Base-by-base conservation (phyloP, 2,888 invertebrate genomes). In the Priocnemis perturbator region DNA sequence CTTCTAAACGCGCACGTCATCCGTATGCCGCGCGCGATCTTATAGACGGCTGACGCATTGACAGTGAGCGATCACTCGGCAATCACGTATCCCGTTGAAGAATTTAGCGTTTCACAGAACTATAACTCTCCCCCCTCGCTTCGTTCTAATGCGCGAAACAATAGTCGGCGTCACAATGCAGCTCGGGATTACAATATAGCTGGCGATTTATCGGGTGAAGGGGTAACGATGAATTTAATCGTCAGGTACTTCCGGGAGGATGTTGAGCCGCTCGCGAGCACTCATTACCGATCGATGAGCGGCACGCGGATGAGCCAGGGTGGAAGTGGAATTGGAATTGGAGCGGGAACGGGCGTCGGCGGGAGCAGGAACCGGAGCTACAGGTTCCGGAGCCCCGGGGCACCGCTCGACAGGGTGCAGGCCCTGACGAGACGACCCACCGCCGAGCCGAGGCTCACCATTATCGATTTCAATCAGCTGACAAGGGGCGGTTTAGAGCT, bases 401-500 rank as follows among this genome's bases (percentile, higher is more conserved):
- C 84, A 77, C 78, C 79, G 77, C 71, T 80, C 76, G 81, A 78
- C 82, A 65, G 82, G 70, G 71, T 75, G 61, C 83, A 83, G 71
- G 71, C 78, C 66, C 74, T 74, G 67, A 69, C 78, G 64, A 83
- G 80, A 68, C 83, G 80, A 86, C 86, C 48, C 74, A 71, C 74
- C 68, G 14, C 37, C 37, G 83, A 92, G 83, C 93, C 94, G n/a
- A 91, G 92, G 83, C 90, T 94, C 71, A 92, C 93, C 26, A 94
- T 94, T 79, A 94, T 94, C 74, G 94, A 94, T 90, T 93, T 94
- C 85, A 94, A 94, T 90, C 91, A 93, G 87, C 91, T 94, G 84
- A 93, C 93, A 5, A 90, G 92, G 61, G 92, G 92, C 45, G 92
- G 92, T 65, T 88, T 93, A 58, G 92, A 92, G 68, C 85, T 90